Base-by-base conservation (phyloP, 2,888 invertebrate genomes). In the Dermolepida albohirtum region DNA sequence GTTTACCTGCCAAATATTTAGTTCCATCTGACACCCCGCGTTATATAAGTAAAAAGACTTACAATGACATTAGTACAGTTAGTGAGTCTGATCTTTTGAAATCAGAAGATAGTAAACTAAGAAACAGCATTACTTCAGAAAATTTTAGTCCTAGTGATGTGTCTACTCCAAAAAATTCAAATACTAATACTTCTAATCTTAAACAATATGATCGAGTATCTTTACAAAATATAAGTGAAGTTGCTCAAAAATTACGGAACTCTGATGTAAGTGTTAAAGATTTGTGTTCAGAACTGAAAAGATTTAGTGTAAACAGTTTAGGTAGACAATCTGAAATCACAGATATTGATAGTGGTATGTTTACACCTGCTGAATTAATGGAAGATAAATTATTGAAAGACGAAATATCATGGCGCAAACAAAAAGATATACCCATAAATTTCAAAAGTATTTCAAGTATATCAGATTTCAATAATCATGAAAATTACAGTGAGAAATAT, bases 381-480 rank as follows among this genome's bases (percentile, higher is more conserved):
- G 77, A 71, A 1, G 81, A 80, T 66, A 82, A 83, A 72, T 72
- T 86, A 49, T 65, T 80, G 49, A 78, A 80, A 6, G 85, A 85
- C 75, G 85, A 85, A 74, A 44, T 78, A 6, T 84, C 82, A 0
- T 85, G 85, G 82, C 78, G 79, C 41, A 79, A 80, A 39, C 75
- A 79, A 67, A 74, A 77, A 50, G 79, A 76, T n/a, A 59, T 78
- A 17, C 79, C 78, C 43, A 64, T 70, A 11, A 14, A 22, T 29
- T 39, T 22, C 34, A 49, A 40, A 40, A 40, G 7, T 11, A 39
- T 64, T 5, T 40, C 49, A 55, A 47, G 12, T 44, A 57, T 66
- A 14, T 52, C 50, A 17, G 59, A 55, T 17, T 39, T 27, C 4
- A 54, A 16, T 16, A 11, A 16, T 44, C 22, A 44, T 44, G 40